A percentile compares a stretch with the other conserved stretches of the same genome.
Evolutionary conservation across 2,113 vertebrate genomes (phyloP).

Genomic region (Coturnix japonica): DNA sequence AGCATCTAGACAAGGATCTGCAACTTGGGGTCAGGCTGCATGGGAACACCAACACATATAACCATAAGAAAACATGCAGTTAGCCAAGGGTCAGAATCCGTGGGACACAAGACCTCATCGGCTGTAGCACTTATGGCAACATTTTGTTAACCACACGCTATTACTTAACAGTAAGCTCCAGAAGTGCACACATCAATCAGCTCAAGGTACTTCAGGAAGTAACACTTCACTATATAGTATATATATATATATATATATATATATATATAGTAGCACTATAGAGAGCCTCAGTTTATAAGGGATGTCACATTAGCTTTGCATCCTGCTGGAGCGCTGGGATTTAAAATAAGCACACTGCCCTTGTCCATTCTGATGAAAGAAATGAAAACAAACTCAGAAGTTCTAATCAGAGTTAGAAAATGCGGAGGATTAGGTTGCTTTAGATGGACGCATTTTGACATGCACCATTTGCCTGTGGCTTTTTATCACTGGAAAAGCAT

Average conservation of each 20-base stretch:
- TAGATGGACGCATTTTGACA: neutral
- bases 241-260: too few species aligned
- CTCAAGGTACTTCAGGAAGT: neutral
- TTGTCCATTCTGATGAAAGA: neutral
- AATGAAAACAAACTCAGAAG: neutral
- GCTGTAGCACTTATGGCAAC: neutral
- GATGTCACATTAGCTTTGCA: neutral
- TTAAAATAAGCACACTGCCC: neutral
- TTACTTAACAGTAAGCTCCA: neutral
- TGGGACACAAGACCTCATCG: neutral
- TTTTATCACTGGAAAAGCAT: neutral
- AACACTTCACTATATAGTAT: too few species aligned
- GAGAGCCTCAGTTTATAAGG: neutral
- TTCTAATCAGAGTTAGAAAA: neutral
- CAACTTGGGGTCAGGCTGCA: neutral
- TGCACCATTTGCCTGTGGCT: neutral
- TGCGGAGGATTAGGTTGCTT: neutral
- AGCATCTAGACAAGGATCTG: neutral
- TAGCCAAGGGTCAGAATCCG: neutral
- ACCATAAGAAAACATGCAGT: neutral
- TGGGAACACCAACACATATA: neutral
- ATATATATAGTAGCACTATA: accelerated
- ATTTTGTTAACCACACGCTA: neutral
- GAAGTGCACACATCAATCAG: accelerated
- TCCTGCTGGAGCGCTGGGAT: neutral